phyloP scores from a whole-genome alignment of 1,140 invertebrate genomes.

The Mycetomoellerius zeteki region DNA sequence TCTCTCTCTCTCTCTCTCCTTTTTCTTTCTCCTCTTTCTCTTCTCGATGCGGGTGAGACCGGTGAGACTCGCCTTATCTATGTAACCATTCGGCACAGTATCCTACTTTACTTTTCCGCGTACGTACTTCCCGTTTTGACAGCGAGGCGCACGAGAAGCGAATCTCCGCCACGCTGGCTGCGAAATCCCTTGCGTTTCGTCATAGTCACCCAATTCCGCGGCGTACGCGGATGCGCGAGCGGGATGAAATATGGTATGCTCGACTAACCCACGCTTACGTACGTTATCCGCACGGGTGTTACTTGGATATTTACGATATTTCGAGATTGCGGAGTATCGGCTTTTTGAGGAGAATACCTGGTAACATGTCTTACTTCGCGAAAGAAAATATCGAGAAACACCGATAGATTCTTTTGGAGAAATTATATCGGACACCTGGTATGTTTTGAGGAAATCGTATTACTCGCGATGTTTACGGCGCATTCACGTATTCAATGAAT shows the following conservation, averaged over 20 bases:
- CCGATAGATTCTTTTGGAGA: conserved; percentile 8
- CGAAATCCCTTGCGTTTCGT: conserved; percentile 54
- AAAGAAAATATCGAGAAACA: background rate
- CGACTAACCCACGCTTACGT: conserved; percentile 15
- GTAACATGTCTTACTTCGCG: background rate
- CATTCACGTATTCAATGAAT: background rate
- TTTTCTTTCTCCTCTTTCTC: background rate
- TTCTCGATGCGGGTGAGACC: background rate
- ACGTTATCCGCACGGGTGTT: conserved; percentile 47
- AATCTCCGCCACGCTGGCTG: conserved; percentile 34
- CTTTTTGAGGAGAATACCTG: conserved; percentile 23
- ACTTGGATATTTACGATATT: conserved; percentile 53
- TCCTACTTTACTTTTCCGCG: conserved; percentile 51
- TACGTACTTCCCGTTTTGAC: conserved; percentile 34
- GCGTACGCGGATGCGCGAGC: background rate
- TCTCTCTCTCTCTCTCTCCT: too few relatives aligned
- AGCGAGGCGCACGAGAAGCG: conserved; percentile 16
- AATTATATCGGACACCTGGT: conserved; percentile 1
- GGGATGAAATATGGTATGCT: conserved; percentile 53
- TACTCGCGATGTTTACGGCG: background rate
- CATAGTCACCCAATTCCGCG: conserved; percentile 47
- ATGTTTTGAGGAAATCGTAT: background rate
- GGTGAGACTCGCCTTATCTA: conserved; percentile 27
- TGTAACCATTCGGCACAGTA: conserved; percentile 61
- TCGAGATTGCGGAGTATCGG: conserved; percentile 51